Conservation (phyloP, 2,113 vertebrate species). For the Solenodon paradoxus region DNA sequence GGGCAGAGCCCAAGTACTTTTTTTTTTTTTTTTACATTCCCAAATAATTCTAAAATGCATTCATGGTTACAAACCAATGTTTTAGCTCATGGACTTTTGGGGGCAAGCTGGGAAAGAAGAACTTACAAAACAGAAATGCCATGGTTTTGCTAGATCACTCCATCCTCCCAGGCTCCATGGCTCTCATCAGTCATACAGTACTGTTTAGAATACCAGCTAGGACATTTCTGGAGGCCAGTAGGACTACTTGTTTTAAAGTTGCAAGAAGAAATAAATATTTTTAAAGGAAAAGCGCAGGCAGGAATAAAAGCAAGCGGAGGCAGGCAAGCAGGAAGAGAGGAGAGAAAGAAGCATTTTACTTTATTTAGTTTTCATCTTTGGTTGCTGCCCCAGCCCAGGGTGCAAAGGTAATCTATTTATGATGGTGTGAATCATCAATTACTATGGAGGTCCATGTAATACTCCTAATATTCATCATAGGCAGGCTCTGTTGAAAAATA, state of each 20-base stretch:
- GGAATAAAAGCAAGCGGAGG: too few relatives aligned
- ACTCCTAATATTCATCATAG: neutral
- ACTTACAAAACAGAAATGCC: neutral
- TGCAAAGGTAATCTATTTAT: constrained; percentile 10
- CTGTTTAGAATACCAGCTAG: too few relatives aligned
- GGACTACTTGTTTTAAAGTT: too few relatives aligned
- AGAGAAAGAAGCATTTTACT: too few relatives aligned
- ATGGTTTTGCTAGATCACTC: neutral
- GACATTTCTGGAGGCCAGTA: too few relatives aligned
- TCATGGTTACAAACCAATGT: neutral
- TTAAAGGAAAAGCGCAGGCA: too few relatives aligned
- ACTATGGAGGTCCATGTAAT: neutral
- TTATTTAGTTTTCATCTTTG: neutral
- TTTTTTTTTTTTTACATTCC: neutral
- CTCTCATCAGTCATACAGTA: neutral
- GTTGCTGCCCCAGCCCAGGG: neutral
- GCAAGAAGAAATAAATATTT: too few relatives aligned
- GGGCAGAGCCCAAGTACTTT: neutral
- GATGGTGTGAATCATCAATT: constrained; percentile 6
- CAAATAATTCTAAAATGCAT: constrained; percentile 26
- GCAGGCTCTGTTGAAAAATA: neutral
- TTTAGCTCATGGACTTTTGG: neutral
- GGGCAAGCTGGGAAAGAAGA: neutral
- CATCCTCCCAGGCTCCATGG: neutral
- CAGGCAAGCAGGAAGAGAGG: too few relatives aligned